These are phyloP conservation scores for Alethe diademata DNA, from an alignment of 2,113 vertebrate genomes.

Conservation along the genomic window DNA sequence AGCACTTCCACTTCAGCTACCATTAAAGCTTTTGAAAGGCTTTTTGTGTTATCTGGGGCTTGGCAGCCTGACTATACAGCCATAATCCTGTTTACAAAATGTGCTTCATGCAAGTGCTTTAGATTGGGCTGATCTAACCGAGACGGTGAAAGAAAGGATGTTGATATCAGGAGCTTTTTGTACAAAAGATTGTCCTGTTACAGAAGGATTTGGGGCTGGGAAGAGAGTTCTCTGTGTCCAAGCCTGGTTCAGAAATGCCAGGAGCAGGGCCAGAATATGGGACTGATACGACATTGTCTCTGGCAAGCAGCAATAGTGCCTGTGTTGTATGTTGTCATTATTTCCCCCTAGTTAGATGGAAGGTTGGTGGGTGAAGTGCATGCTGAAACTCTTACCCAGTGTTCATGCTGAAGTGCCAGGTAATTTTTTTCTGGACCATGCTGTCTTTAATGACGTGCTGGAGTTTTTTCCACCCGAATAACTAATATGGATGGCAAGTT, in stretches of 20 bases:
- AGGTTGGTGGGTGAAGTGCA: neutral
- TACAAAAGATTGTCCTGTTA: constrained; percentile 15
- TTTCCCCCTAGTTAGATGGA: neutral
- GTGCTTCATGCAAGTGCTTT: constrained; percentile 47
- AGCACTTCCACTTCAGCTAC: constrained; percentile 35
- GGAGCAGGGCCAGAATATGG: neutral
- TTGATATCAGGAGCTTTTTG: constrained; percentile 7
- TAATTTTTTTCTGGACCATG: neutral
- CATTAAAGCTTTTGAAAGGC: constrained; percentile 66
- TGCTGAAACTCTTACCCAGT: neutral
- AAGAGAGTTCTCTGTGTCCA: neutral
- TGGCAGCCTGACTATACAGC: constrained; percentile 49
- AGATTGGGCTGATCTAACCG: constrained; percentile 18
- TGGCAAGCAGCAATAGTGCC: neutral
- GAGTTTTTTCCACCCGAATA: neutral
- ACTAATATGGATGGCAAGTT: neutral
- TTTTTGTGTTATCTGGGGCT: constrained; percentile 63
- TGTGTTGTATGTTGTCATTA: neutral
- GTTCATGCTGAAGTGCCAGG: neutral
- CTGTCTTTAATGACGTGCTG: rapidly evolving
- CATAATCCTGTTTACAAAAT: constrained; percentile 63
- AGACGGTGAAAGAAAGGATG: constrained; percentile 15
- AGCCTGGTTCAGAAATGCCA: neutral
- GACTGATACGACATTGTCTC: neutral
- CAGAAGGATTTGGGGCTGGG: constrained; percentile 1